A percentile compares a stretch with the other conserved stretches of the same genome.
These are phyloP conservation scores for Carposina sasakii DNA, from an alignment of 1,140 invertebrate species.

Conservation along the genomic window DNA sequence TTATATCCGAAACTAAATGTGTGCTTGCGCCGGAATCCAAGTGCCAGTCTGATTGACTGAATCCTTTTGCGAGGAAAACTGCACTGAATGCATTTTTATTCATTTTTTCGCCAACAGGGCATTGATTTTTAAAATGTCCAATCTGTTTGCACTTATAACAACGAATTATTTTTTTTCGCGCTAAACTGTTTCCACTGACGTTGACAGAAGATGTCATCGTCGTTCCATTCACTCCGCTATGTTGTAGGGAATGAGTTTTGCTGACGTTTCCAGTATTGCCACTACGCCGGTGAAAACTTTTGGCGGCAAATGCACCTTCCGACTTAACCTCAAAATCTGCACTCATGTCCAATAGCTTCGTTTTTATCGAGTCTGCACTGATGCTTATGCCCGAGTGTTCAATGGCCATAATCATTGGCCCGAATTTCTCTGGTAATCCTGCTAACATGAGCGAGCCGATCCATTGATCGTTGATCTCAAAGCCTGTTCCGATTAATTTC, in stretches of 20 bases:
- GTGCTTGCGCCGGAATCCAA: slow-evolving; percentile 29
- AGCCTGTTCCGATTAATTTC: slow-evolving; percentile 29
- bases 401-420: slow-evolving; percentile 51
- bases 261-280: background rate
- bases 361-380: slow-evolving; percentile 30
- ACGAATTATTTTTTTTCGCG: slow-evolving; percentile 3
- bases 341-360: slow-evolving; percentile 31
- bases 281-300: background rate
- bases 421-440: slow-evolving; percentile 39
- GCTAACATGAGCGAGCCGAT: slow-evolving; percentile 40
- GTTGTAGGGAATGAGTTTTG: background rate
- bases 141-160: slow-evolving; percentile 18
- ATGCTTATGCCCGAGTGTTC: slow-evolving; percentile 31
- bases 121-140: slow-evolving; percentile 16
- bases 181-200: background rate
- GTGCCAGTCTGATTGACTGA: slow-evolving; percentile 25
- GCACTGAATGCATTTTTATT: slow-evolving; percentile 23
- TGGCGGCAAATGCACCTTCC: background rate
- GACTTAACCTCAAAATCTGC: background rate
- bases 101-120: slow-evolving; percentile 7
- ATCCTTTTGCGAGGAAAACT: slow-evolving; percentile 17
- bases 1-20: slow-evolving; percentile 23
- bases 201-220: background rate
- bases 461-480: slow-evolving; percentile 38
- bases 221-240: background rate